phyloP scores from a whole-genome alignment of 2,888 invertebrate genomes.

The Papilio gigon region DNA sequence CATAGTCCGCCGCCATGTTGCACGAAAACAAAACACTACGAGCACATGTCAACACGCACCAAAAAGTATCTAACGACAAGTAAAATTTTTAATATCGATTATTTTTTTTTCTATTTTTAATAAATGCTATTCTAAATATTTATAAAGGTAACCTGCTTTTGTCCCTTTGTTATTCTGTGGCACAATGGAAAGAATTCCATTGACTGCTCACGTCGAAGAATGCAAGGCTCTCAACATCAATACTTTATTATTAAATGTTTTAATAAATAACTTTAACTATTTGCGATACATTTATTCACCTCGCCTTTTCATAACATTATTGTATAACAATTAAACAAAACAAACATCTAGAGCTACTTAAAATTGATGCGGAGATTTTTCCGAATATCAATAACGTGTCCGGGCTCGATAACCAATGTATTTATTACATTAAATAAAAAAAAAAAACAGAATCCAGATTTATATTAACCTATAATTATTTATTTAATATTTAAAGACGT shows the following conservation, averaged over 20 bases:
- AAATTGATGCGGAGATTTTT: too few relatives aligned
- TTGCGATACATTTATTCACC: constrained; percentile 4
- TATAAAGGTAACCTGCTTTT: constrained; percentile 17
- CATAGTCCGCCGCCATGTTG: not conserved
- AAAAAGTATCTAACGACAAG: not conserved
- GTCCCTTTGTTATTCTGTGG: constrained; percentile 14
- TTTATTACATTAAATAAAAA: too few relatives aligned
- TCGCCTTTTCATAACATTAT: not conserved
- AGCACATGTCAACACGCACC: not conserved
- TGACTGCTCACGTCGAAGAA: constrained; percentile 6
- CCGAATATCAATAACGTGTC: too few relatives aligned
- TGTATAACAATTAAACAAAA: too few relatives aligned
- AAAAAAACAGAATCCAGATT: too few relatives aligned
- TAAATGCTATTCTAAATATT: constrained; percentile 3
- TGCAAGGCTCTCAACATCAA: constrained; percentile 15
- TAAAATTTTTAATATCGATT: not conserved
- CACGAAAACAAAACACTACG: not conserved
- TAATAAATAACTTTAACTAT: not conserved
- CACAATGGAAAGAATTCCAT: constrained; percentile 7
- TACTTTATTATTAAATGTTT: not conserved
- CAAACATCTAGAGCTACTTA: too few relatives aligned
- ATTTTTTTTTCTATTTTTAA: not conserved
- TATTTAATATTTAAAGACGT: too few relatives aligned
- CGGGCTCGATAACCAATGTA: too few relatives aligned
- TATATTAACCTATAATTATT: too few relatives aligned